Percentiles rank a stretch among this genome's conserved stretches.
These are phyloP conservation scores for Himalopsyche phryganea DNA, from an alignment of 1,140 invertebrate genomes.

Conservation along the genomic window DNA sequence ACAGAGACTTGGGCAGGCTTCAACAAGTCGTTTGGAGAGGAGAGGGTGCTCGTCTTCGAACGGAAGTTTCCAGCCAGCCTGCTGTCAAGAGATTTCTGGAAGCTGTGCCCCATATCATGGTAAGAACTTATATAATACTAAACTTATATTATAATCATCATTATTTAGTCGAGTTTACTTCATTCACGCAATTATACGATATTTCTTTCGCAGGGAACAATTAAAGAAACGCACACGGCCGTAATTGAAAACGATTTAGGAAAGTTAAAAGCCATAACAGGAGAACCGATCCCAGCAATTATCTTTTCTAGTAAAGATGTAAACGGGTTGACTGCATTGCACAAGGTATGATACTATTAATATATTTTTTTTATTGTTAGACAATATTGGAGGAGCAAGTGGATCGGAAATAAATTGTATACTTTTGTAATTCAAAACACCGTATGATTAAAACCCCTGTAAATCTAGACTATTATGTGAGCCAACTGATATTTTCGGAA, in stretches of 20 bases:
- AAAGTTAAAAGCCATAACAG: slow-evolving; percentile 60
- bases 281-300: slow-evolving; percentile 67
- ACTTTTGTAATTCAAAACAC: no score
- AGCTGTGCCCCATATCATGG: slow-evolving; percentile 85
- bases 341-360: slow-evolving; percentile 74
- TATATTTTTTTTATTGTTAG: no score
- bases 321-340: slow-evolving; percentile 76
- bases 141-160: no score
- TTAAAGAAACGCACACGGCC: slow-evolving; percentile 75
- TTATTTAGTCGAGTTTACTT: no score
- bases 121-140: slow-evolving; percentile 38
- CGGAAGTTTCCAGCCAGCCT: slow-evolving; percentile 78
- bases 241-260: slow-evolving; percentile 74
- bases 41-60: slow-evolving; percentile 72
- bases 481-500: no score
- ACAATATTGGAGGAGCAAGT: no score
- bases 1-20: slow-evolving; percentile 76
- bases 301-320: slow-evolving; percentile 74
- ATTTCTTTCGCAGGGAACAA: slow-evolving; percentile 63
- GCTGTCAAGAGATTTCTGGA: slow-evolving; percentile 78
- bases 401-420: no score
- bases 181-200: no score
- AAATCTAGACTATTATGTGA: no score
- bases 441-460: no score
- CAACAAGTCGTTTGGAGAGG: slow-evolving; percentile 86